Conservation (phyloP, 2,888 invertebrate species). For the Acleris literana region DNA sequence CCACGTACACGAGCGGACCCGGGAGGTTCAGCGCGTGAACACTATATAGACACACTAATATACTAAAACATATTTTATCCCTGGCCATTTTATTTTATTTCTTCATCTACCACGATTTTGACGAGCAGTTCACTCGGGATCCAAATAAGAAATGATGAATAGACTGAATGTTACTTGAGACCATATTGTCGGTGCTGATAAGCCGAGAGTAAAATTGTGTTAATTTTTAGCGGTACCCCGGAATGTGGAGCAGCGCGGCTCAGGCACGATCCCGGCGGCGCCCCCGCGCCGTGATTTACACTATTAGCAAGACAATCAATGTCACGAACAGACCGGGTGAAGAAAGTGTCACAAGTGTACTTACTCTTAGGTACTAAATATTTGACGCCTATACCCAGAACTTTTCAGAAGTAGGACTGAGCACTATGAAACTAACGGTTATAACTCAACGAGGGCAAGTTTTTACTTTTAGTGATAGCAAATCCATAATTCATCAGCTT, state of each 20-base stretch:
- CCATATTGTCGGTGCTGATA: conserved; percentile 43
- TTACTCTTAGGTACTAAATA: conserved; percentile 52
- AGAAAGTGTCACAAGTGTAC: conserved; percentile 78
- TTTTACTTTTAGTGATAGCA: too few species aligned
- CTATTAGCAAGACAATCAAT: conserved; percentile 71
- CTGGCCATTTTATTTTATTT: conserved; percentile 58
- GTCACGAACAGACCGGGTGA: conserved; percentile 53
- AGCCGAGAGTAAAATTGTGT: conserved; percentile 65
- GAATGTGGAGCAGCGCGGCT: conserved; percentile 70
- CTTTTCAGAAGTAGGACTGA: too few species aligned
- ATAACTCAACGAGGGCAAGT: too few species aligned
- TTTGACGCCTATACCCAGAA: conserved; percentile 2
- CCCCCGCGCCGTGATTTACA: conserved; percentile 69
- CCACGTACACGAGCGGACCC: conserved; percentile 73
- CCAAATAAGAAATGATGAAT: conserved; percentile 65
- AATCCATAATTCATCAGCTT: too few species aligned
- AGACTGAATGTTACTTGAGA: conserved; percentile 39
- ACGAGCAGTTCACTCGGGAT: conserved; percentile 57
- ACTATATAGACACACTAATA: conserved; percentile 55
- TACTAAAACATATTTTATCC: conserved; percentile 46
- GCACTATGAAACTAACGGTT: too few species aligned
- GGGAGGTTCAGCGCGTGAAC: conserved; percentile 57
- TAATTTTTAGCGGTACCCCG: conserved; percentile 79
- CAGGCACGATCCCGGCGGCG: conserved; percentile 68
- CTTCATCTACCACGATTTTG: conserved; percentile 39